These are phyloP conservation scores for Ophion ventricosus DNA, from an alignment of 2,888 invertebrate species.

Conservation along the genomic window DNA sequence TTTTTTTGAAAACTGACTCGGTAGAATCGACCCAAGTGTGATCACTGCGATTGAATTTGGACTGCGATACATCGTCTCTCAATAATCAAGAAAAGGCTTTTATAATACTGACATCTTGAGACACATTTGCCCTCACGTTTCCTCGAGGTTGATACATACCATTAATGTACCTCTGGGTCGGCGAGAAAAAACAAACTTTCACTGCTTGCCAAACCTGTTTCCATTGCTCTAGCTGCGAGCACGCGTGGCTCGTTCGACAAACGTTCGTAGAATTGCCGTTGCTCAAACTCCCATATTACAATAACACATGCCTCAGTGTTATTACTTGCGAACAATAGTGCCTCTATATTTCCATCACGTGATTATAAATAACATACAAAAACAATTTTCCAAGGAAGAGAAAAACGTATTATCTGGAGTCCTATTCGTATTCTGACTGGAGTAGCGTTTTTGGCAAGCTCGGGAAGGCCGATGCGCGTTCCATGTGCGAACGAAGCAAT, in stretches of 20 bases:
- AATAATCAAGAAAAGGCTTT: neutral
- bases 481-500: too few species aligned
- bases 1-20: too few species aligned
- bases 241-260: constrained; percentile 11
- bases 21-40: too few species aligned
- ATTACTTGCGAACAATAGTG: neutral
- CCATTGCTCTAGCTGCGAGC: constrained; percentile 31
- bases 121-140: neutral
- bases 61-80: too few species aligned
- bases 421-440: neutral
- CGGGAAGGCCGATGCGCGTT: too few species aligned
- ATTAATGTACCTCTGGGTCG: constrained; percentile 29
- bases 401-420: neutral
- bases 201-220: constrained; percentile 74
- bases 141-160: neutral
- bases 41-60: too few species aligned
- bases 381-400: neutral
- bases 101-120: neutral
- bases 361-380: neutral
- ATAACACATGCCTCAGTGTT: neutral
- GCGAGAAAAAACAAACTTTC: constrained; percentile 69
- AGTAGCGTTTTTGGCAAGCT: too few species aligned
- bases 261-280: neutral
- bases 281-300: neutral
- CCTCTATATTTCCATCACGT: neutral